These are phyloP conservation scores for Mormyrus iriodes DNA, from an alignment of 2,113 vertebrate species.

Conservation along the genomic window DNA sequence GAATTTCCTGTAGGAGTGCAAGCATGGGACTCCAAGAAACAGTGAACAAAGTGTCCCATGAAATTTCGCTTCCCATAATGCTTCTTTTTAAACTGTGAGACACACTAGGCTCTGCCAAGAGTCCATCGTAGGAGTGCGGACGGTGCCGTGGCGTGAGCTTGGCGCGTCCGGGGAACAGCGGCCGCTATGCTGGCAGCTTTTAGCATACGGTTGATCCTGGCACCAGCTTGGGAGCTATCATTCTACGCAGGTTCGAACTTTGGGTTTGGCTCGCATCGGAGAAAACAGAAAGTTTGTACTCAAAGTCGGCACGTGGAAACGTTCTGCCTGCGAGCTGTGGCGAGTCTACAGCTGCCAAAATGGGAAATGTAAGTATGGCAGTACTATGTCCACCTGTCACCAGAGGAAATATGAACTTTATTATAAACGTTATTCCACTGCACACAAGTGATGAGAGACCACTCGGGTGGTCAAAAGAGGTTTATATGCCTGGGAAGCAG, in stretches of 20 bases:
- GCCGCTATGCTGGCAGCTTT: not conserved
- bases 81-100: not conserved
- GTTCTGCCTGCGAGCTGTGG: not conserved
- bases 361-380: not conserved
- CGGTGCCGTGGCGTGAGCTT: not conserved
- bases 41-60: not conserved
- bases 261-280: not conserved
- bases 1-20: not conserved
- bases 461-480: not conserved
- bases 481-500: not conserved
- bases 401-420: not conserved
- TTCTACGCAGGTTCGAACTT: not conserved
- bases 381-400: not conserved
- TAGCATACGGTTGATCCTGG: not conserved
- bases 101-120: not conserved
- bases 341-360: not conserved
- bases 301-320: not conserved
- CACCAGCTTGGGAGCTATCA: not conserved
- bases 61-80: not conserved
- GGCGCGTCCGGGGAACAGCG: not conserved
- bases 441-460: not conserved
- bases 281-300: not conserved
- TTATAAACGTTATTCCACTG: not conserved
- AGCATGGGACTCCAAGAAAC: not conserved
- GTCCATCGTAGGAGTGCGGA: not conserved